Percentiles rank a stretch among this genome's conserved stretches.
Evolutionary conservation across 2,888 invertebrate species (phyloP).

Genomic region (Ephialtes manifestator): DNA sequence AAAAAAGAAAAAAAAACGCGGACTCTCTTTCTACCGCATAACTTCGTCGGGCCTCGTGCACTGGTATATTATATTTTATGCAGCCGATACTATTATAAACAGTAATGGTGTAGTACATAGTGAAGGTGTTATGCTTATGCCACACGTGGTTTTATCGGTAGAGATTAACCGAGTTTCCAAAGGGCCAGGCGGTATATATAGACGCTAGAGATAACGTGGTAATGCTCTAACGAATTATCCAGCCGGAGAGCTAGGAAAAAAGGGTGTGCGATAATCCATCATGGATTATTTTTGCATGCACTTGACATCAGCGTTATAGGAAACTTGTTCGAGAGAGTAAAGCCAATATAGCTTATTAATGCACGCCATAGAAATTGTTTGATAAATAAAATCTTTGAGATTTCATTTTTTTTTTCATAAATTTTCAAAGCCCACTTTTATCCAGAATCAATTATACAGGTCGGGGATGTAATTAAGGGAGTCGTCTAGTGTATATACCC

Average conservation of each 20-base stretch:
- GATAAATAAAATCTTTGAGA: neutral
- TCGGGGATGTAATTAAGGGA: no score
- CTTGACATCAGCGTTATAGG: constrained; percentile 37
- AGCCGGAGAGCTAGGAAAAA: constrained; percentile 11
- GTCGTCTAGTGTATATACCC: no score
- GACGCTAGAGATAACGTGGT: constrained; percentile 19
- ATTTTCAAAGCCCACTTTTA: no score
- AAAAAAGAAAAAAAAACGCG: constrained; percentile 17
- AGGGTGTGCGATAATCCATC: constrained; percentile 33
- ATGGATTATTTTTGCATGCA: constrained; percentile 46
- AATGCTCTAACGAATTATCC: constrained; percentile 37
- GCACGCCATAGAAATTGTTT: neutral
- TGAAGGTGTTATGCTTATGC: neutral
- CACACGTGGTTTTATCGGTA: constrained; percentile 34
- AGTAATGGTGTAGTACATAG: neutral
- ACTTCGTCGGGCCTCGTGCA: neutral
- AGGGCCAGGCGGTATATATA: constrained; percentile 49
- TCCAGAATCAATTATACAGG: no score
- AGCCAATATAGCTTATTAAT: constrained; percentile 12
- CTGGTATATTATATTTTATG: constrained; percentile 7
- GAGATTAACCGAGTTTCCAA: constrained; percentile 38
- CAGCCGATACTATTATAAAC: constrained; percentile 14
- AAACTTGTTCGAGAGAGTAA: constrained; percentile 6
- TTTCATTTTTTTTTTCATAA: no score
- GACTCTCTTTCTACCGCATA: neutral